Base-by-base conservation (phyloP, 37 sponge, comb jelly and placozoan species). In the Beroe forskalii region DNA sequence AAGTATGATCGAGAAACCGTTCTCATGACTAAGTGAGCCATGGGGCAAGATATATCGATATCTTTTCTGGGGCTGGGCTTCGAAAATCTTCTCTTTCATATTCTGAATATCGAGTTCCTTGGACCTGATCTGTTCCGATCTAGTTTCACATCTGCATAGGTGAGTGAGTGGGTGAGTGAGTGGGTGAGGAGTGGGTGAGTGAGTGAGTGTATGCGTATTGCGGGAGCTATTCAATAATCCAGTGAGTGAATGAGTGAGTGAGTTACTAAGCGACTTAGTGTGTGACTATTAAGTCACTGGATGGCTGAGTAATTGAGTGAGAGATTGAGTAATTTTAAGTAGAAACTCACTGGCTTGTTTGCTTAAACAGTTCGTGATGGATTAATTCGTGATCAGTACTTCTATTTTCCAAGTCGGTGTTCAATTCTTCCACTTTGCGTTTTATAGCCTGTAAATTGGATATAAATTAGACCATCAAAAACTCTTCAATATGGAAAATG, bases 321-420 rank as follows among this genome's bases (percentile, higher is more conserved):
- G 12, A n/a, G 60, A 19, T 55, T 55, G 14, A 55, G 17, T 9
- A 55, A 17, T 55, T 55, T 17, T 17, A 19, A 28, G 4, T 36
- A 2, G 27, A 69, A 36, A 35, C 72, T 69, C 19, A 69, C 72
- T 69, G 27, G 72, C 72, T 69, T 28, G 72, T 69, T 17, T 69
- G 72, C 12, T 69, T 69, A 0, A 9, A 35, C 33, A 69, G 72
- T 32, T 69, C 72, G 33, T 69, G 19, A 17, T 36, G 35, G 19
- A 69, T 69, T 33, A 4, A 33, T 17, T 69, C 39, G 38, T 69
- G 32, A 2, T 36, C 72, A 2, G 55, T 48, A 48, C 12, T 12
- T 48, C 55, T 48, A 6, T 48, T 12, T 17, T 48, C 55, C 55
- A 48, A 17, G 6, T 48, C 55, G 12, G 6, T 12, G 12, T 48